A percentile compares a stretch with the other conserved stretches of the same genome.
Conservation (phyloP, 2,113 vertebrate species). For the Psittacara wagleri region DNA sequence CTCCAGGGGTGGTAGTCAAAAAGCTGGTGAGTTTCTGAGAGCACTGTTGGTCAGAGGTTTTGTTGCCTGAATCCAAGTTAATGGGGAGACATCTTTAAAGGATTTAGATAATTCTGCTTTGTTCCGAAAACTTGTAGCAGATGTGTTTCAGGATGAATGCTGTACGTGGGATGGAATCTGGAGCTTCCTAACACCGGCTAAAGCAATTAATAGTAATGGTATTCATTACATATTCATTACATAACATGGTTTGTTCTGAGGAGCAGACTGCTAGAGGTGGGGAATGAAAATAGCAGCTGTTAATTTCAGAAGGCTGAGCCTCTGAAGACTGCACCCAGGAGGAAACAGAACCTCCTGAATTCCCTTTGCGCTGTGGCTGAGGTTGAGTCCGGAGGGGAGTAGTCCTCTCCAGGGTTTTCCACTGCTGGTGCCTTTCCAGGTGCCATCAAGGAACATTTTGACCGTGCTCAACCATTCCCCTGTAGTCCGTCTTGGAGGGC, state of each 20-base stretch:
- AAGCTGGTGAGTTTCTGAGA: background rate
- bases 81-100: background rate
- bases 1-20: background rate
- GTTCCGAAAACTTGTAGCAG: constrained; percentile 20
- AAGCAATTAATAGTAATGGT: constrained; percentile 69
- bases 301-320: constrained; percentile 57
- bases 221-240: constrained; percentile 66
- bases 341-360: constrained; percentile 22
- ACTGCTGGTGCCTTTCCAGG: background rate
- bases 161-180: constrained; percentile 46
- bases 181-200: constrained; percentile 44
- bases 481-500: fast-evolving
- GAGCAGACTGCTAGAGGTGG: constrained; percentile 49
- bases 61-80: background rate
- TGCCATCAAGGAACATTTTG: background rate
- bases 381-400: background rate
- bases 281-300: constrained; percentile 65
- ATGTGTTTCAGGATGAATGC: constrained; percentile 43
- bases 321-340: constrained; percentile 44
- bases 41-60: background rate
- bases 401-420: background rate
- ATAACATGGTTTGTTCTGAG: constrained; percentile 63
- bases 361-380: background rate
- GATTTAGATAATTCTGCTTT: background rate
- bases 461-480: background rate